phyloP scores from a whole-genome alignment of 92 coral and sea anemone species.

The Phenganax marumi region DNA sequence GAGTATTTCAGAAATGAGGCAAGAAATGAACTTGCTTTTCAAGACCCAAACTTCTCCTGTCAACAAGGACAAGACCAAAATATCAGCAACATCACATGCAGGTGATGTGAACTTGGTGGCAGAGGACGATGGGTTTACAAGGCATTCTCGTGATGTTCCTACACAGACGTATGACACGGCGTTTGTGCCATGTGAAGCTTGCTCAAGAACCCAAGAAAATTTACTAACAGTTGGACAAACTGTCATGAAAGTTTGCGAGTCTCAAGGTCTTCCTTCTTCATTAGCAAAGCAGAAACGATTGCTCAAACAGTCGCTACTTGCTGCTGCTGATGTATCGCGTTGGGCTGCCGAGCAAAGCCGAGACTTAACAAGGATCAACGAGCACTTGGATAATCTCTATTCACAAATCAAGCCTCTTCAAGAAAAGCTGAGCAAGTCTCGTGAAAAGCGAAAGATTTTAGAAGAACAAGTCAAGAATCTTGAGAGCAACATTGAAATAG shows the following conservation, averaged over 20 bases:
- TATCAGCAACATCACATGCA: conserved; percentile 77
- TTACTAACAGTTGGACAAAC: conserved; percentile 82
- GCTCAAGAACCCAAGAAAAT: conserved; percentile 90
- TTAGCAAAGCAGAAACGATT: conserved; percentile 92
- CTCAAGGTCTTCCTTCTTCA: conserved; percentile 95
- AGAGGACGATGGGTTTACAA: conserved; percentile 78
- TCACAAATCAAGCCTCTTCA: conserved; percentile 92
- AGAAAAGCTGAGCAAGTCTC: conserved; percentile 72
- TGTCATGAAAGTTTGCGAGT: conserved; percentile 92
- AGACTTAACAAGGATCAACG: conserved; percentile 84
- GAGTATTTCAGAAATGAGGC: conserved; percentile 73
- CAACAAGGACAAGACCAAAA: conserved; percentile 61
- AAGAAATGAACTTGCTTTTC: conserved; percentile 69
- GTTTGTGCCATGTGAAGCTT: conserved; percentile 94
- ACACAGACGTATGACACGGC: conserved; percentile 98
- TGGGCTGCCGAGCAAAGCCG: conserved; percentile 96
- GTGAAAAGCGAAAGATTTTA: conserved; percentile 64
- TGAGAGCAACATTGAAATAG: conserved; percentile 58
- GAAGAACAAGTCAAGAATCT: conserved; percentile 67
- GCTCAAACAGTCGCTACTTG: conserved; percentile 81
- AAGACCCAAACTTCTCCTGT: conserved; percentile 14
- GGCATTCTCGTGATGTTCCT: conserved; percentile 68
- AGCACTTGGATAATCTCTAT: conserved; percentile 87
- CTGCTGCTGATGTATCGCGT: conserved; percentile 97
- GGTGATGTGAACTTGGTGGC: conserved; percentile 66